These are phyloP conservation scores for Brachyptera risi DNA, from an alignment of 2,888 invertebrate genomes.

Conservation along the genomic window DNA sequence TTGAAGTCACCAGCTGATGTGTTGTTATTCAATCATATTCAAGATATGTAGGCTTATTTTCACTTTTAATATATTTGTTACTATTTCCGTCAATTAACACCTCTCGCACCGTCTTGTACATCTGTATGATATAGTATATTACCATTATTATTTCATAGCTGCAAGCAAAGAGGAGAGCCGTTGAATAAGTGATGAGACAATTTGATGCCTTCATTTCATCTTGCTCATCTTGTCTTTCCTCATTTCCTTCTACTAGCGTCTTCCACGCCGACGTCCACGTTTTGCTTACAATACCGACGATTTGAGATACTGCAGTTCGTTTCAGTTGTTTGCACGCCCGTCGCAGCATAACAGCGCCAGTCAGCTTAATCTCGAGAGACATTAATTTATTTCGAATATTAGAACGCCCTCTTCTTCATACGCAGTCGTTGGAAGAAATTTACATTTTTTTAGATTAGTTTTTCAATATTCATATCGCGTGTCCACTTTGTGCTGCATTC, in stretches of 20 bases:
- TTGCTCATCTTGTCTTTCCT: constrained; percentile 17
- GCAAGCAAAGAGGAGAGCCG: background rate
- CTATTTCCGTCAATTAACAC: background rate
- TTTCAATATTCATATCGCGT: constrained; percentile 16
- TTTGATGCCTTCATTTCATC: constrained; percentile 15
- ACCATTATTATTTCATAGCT: constrained; percentile 18
- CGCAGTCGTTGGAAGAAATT: background rate
- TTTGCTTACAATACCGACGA: background rate
- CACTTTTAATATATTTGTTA: constrained; percentile 1
- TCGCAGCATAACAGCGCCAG: background rate
- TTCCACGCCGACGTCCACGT: background rate
- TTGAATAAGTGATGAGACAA: constrained; percentile 18
- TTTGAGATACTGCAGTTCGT: background rate
- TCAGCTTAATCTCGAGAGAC: constrained; percentile 1
- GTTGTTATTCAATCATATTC: no score
- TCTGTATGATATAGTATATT: background rate
- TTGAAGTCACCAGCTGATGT: no score
- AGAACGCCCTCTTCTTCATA: background rate
- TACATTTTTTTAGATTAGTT: constrained; percentile 8
- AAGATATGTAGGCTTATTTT: background rate
- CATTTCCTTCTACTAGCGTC: background rate
- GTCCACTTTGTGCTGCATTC: background rate
- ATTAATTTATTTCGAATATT: constrained; percentile 12
- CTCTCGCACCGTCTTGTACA: no score
- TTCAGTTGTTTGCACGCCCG: background rate